Evolutionary conservation across 2,113 vertebrate genomes (phyloP), one percentile per base, ranked within the genome.

Genomic region (Melanostigma gelatinosum): DNA sequence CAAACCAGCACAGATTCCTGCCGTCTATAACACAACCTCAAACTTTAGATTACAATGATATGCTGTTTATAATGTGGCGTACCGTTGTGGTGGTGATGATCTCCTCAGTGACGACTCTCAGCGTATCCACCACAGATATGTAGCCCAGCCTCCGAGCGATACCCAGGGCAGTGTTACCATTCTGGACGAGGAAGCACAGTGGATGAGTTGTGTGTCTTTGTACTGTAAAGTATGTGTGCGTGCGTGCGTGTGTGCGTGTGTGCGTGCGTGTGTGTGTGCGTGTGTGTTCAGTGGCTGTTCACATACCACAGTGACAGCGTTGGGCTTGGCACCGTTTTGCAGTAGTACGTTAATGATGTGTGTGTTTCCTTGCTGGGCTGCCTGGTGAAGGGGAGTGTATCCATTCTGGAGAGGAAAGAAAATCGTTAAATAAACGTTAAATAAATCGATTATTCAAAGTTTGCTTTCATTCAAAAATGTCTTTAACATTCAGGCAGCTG

Each of bases 71-170:
- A 34, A 34, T 50, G 20, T 52, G 60, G 94, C 94, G 89, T 91
- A 98, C 98, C 63, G 97, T 99, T 68, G 98, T 99, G 48, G 96
- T 99, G 83, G 98, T 99, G 29, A 97, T 96, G 64, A 97, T 96
- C 89, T 99, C 98, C 91, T 99, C 98, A 0, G 98, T 99, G 62
- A 99, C 97, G 54, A 99, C 97, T 94, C 96, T 97, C 91, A 99
- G 95, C 0, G 98, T 99, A 87, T 99, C 98, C 24, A 99, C 98
- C 87, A 99, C 98, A 0, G 98, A 99, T 94, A 99, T 99, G 82
- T 99, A 99, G 82, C 98, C 98, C 90, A 99, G 95, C 6, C 98
- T 96, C 80, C 96, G 96, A 34, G 98, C 98, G 82, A 92, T 99
- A 66, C 89, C 98, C 94, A 99, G 92, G 29, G 98, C 97, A 0